Conservation (phyloP, 1,140 invertebrate species). For the Musca vetustissima region DNA sequence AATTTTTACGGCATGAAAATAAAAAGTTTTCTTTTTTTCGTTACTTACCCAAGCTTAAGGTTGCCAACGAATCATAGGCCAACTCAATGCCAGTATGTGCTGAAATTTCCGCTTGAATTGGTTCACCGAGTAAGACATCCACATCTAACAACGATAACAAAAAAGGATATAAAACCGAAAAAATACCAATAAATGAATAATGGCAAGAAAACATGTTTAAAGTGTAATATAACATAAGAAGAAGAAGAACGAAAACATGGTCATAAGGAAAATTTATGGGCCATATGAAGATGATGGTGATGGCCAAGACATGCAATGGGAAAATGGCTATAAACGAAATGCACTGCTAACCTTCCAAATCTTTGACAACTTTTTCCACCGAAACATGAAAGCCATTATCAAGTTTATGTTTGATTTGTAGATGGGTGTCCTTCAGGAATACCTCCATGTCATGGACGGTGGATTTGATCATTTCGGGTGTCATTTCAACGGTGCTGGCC, state of each 20-base stretch:
- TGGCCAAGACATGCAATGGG: too few relatives aligned
- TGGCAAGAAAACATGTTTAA: constrained; percentile 7
- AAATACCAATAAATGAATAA: constrained; percentile 18
- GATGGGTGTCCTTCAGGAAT: constrained; percentile 62
- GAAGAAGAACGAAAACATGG: constrained; percentile 11
- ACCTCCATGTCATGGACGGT: constrained; percentile 63
- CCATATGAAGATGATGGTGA: too few relatives aligned
- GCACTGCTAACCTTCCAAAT: constrained; percentile 63
- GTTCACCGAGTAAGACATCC: constrained; percentile 64
- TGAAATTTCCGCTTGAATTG: constrained; percentile 63
- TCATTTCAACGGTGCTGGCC: constrained; percentile 58
- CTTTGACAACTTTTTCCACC: constrained; percentile 61
- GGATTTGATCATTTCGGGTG: constrained; percentile 59
- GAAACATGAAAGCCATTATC: constrained; percentile 64
- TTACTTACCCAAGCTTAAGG: constrained; percentile 61
- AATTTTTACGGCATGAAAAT: neutral
- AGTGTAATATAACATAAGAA: too few relatives aligned
- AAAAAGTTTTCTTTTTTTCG: constrained; percentile 9
- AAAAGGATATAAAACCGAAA: neutral
- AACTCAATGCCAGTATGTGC: constrained; percentile 64
- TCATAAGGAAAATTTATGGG: neutral
- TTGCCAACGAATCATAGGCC: constrained; percentile 60
- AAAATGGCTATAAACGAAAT: neutral
- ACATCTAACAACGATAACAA: constrained; percentile 57
- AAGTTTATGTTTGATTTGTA: constrained; percentile 63